These are phyloP conservation scores for Andrena chrysosceles DNA, from an alignment of 2,888 invertebrate genomes.

Conservation along the genomic window DNA sequence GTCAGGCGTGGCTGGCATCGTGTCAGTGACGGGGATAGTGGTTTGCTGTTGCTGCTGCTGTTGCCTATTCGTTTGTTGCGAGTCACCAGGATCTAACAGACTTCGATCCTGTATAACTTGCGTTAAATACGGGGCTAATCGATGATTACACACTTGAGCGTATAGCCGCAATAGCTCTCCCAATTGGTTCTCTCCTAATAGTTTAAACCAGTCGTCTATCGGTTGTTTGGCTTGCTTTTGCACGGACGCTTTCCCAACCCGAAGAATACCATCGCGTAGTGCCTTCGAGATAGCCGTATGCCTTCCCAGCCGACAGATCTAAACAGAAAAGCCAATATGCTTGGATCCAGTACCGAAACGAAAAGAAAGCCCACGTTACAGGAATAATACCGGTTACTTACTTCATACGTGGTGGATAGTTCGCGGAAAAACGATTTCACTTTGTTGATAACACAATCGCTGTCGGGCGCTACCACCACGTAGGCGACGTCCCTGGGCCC, in stretches of 20 bases:
- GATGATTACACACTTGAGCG: conserved; percentile 92
- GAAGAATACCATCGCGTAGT: conserved; percentile 94
- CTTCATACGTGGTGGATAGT: conserved; percentile 96
- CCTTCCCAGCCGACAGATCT: conserved; percentile 95
- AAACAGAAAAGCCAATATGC: conserved; percentile 41
- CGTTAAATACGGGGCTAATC: conserved; percentile 91
- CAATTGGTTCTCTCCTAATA: conserved; percentile 92
- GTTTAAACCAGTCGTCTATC: conserved; percentile 95
- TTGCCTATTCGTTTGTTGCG: conserved; percentile 80
- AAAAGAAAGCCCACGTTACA: neutral
- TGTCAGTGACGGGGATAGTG: conserved; percentile 86
- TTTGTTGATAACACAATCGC: conserved; percentile 91
- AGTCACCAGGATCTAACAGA: conserved; percentile 89
- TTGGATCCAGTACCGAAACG: neutral
- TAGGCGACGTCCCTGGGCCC: conserved; percentile 97
- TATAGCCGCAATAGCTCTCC: conserved; percentile 95
- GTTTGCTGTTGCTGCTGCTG: conserved; percentile 81
- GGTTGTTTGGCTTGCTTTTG: conserved; percentile 88
- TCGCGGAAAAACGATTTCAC: conserved; percentile 96
- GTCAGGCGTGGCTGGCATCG: conserved; percentile 84
- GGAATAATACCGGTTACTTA: conserved; percentile 72
- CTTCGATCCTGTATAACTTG: conserved; percentile 91
- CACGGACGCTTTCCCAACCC: conserved; percentile 90
- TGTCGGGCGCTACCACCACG: conserved; percentile 97
- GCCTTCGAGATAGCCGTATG: conserved; percentile 96